Percentiles rank a stretch among this genome's conserved stretches.
Evolutionary conservation across 2,888 invertebrate genomes (phyloP).

Genomic region (Lithophane ornitopus): DNA sequence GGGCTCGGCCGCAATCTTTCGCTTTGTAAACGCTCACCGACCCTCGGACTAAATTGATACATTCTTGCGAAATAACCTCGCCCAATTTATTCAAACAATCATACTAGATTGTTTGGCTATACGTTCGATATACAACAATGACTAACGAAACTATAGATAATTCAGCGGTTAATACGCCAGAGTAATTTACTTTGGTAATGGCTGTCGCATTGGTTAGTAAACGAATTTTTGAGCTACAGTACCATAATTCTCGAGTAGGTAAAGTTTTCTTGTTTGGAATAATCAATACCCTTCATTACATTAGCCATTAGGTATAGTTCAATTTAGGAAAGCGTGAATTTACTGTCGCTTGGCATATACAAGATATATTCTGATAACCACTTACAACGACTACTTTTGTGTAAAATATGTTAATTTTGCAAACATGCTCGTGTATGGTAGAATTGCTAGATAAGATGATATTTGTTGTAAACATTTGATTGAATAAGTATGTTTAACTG

Average conservation of each 20-base stretch:
- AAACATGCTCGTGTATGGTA: conserved; percentile 20
- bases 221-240: conserved; percentile 5
- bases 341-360: conserved; percentile 22
- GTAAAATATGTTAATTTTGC: conserved; percentile 36
- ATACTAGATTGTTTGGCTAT: conserved; percentile 77
- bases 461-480: conserved; percentile 8
- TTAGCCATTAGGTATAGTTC: conserved; percentile 15
- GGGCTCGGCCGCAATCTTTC: conserved; percentile 82
- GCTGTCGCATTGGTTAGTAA: conserved; percentile 14
- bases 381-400: conserved; percentile 36
- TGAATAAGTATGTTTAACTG: conserved; percentile 6
- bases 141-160: conserved; percentile 37
- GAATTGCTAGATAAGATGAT: conserved; percentile 11
- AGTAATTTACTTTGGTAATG: conserved; percentile 17
- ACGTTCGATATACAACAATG: conserved; percentile 55
- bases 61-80: conserved; percentile 89
- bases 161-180: conserved; percentile 31
- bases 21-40: conserved; percentile 82
- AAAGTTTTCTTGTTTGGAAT: conserved; percentile 10
- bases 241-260: background rate
- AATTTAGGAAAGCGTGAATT: conserved; percentile 13
- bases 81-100: conserved; percentile 87
- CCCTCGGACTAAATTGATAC: conserved; percentile 88
- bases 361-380: conserved; percentile 49
- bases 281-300: conserved; percentile 11